phyloP scores from a whole-genome alignment of 2,797 vertebrate species.

The Intellagama lesueurii region DNA sequence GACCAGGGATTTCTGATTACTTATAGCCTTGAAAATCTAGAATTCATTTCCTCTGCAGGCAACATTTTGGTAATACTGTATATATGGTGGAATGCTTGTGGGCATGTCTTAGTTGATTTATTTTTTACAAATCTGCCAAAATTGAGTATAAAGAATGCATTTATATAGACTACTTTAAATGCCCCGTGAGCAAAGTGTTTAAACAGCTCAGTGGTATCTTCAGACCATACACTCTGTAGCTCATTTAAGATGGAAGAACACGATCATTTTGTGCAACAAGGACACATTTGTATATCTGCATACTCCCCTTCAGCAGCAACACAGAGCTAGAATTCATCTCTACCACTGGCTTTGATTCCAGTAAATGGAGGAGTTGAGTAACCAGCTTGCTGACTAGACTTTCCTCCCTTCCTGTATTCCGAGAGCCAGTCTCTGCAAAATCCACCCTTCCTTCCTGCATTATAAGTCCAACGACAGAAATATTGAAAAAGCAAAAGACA shows the following conservation, averaged over 20 bases:
- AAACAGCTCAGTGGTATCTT: conserved; percentile 76
- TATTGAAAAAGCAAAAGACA: conserved; percentile 61
- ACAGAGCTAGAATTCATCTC: conserved; percentile 95
- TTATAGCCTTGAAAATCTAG: no score
- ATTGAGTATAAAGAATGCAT: conserved; percentile 75
- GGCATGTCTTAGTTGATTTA: conserved; percentile 64
- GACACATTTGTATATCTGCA: conserved; percentile 86
- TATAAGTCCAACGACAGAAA: conserved; percentile 72
- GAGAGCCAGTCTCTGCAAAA: conserved; percentile 80
- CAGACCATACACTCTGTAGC: conserved; percentile 78
- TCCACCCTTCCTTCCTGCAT: conserved; percentile 90
- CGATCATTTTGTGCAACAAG: conserved; percentile 88
- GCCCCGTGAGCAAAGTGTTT: conserved; percentile 69
- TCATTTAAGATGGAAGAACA: conserved; percentile 86
- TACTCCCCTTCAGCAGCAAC: conserved; percentile 82
- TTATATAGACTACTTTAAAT: conserved; percentile 76
- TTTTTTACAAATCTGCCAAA: conserved; percentile 69
- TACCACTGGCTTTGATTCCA: conserved; percentile 75
- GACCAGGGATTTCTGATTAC: no score
- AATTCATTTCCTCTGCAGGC: no score
- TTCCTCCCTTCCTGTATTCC: conserved; percentile 92
- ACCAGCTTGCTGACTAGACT: conserved; percentile 80
- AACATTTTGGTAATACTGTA: conserved; percentile 54
- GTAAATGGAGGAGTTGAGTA: conserved; percentile 91
- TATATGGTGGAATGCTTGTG: conserved; percentile 46